Percentiles rank a stretch among this genome's conserved stretches.
Conservation (phyloP, 1,140 invertebrate species). For the Harpegnathos saltator region DNA sequence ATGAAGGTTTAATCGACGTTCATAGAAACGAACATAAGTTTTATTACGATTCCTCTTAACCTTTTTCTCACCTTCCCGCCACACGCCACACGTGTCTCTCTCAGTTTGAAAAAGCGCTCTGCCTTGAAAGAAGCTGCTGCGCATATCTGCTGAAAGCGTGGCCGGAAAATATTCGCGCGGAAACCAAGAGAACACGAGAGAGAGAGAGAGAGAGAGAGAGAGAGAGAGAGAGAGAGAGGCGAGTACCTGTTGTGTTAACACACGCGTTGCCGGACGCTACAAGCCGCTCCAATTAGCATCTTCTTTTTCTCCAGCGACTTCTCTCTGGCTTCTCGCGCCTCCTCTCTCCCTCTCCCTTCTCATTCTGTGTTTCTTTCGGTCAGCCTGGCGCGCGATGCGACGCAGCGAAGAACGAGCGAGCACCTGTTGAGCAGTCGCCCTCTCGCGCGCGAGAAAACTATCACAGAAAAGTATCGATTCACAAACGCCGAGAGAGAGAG, state of each 20-base stretch:
- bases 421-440: slow-evolving; percentile 71
- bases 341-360: neutral
- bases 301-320: slow-evolving; percentile 73
- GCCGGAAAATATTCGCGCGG: slow-evolving; percentile 63
- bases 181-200: slow-evolving; percentile 48
- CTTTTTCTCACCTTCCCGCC: neutral
- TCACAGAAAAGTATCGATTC: slow-evolving; percentile 39
- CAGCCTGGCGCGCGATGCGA: slow-evolving; percentile 19
- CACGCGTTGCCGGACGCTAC: slow-evolving; percentile 76
- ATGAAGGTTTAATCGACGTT: no score
- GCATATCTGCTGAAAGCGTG: slow-evolving; percentile 68
- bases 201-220: neutral
- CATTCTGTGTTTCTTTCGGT: slow-evolving; percentile 64
- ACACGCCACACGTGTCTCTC: no score
- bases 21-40: no score
- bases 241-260: slow-evolving; percentile 76
- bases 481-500: neutral
- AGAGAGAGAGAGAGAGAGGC: slow-evolving; percentile 27
- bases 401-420: slow-evolving; percentile 46
- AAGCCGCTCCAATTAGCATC: slow-evolving; percentile 80
- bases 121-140: slow-evolving; percentile 61
- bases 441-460: neutral
- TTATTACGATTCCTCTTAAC: no score
- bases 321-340: slow-evolving; percentile 4
- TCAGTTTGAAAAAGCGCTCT: slow-evolving; percentile 54